Percentiles rank a stretch among this genome's conserved stretches.
phyloP scores from a whole-genome alignment of 1,140 invertebrate genomes.

The Drosophila teissieri region DNA sequence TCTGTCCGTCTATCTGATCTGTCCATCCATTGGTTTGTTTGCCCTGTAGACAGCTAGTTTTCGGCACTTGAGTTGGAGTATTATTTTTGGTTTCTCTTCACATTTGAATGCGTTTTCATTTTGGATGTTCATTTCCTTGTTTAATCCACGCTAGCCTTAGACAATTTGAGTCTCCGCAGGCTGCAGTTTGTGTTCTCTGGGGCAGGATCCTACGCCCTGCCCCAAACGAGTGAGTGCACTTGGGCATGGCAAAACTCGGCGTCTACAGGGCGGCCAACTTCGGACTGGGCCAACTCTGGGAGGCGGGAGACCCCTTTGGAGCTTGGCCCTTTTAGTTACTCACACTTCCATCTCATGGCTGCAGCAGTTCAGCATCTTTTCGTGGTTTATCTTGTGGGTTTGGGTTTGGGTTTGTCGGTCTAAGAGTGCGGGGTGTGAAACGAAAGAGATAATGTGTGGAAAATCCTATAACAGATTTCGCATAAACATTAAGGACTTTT shows the following conservation, averaged over 20 bases:
- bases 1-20: conserved; percentile 8
- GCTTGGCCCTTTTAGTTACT: conserved; percentile 6
- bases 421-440: conserved; percentile 26
- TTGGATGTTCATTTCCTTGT: conserved; percentile 4
- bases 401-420: conserved; percentile 11
- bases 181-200: conserved; percentile 35
- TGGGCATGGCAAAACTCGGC: conserved; percentile 33
- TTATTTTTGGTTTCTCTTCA: conserved; percentile 32
- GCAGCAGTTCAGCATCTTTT: conserved; percentile 24
- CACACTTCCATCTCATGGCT: conserved; percentile 27
- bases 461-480: conserved; percentile 79
- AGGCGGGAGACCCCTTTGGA: conserved; percentile 3
- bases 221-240: conserved; percentile 25
- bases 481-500: conserved; percentile 49
- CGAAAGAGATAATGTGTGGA: conserved; percentile 22
- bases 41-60: conserved; percentile 43
- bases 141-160: conserved; percentile 63
- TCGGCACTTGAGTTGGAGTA: conserved; percentile 35
- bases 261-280: conserved; percentile 28
- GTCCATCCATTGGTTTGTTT: conserved; percentile 17
- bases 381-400: not conserved
- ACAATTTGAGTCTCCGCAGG: conserved; percentile 83
- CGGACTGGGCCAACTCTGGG: conserved; percentile 7
- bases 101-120: not conserved
- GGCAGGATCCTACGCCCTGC: conserved; percentile 18